Evolutionary conservation across 1,140 invertebrate genomes (phyloP).

Genomic region (Calephelis nemesis): DNA sequence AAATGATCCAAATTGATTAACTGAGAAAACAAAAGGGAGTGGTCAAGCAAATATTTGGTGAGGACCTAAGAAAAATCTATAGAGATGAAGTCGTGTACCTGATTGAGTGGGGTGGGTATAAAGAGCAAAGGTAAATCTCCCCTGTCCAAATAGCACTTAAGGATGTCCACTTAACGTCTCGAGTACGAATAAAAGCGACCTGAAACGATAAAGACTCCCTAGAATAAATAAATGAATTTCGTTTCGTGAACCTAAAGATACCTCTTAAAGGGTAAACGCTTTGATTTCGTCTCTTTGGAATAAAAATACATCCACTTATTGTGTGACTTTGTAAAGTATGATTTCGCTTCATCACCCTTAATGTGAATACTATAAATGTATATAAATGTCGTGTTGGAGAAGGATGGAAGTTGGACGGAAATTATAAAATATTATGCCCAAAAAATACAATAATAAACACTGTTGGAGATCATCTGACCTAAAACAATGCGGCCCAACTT

Average conservation of each 20-base stretch:
- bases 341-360: too few relatives aligned
- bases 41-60: slow-evolving; percentile 2
- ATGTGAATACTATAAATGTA: too few relatives aligned
- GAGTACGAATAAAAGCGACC: slow-evolving; percentile 58
- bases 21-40: not conserved
- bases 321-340: too few relatives aligned
- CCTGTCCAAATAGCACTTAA: slow-evolving; percentile 70
- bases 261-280: not conserved
- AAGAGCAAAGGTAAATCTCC: slow-evolving; percentile 69
- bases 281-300: slow-evolving; percentile 5
- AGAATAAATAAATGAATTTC: slow-evolving; percentile 67
- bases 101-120: slow-evolving; percentile 61
- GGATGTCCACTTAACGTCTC: slow-evolving; percentile 65
- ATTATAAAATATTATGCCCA: too few relatives aligned
- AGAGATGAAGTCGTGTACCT: slow-evolving; percentile 36
- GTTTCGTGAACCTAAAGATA: slow-evolving; percentile 34
- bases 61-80: slow-evolving; percentile 19
- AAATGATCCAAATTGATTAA: not conserved
- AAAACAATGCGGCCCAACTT: too few relatives aligned
- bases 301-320: too few relatives aligned
- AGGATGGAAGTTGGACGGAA: too few relatives aligned
- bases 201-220: slow-evolving; percentile 36
- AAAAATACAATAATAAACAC: too few relatives aligned
- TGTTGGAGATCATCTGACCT: too few relatives aligned
- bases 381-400: too few relatives aligned